Percentiles rank a stretch among this genome's conserved stretches.
Conservation (phyloP, 2,888 invertebrate genomes). For the Tetragnatha montana region DNA sequence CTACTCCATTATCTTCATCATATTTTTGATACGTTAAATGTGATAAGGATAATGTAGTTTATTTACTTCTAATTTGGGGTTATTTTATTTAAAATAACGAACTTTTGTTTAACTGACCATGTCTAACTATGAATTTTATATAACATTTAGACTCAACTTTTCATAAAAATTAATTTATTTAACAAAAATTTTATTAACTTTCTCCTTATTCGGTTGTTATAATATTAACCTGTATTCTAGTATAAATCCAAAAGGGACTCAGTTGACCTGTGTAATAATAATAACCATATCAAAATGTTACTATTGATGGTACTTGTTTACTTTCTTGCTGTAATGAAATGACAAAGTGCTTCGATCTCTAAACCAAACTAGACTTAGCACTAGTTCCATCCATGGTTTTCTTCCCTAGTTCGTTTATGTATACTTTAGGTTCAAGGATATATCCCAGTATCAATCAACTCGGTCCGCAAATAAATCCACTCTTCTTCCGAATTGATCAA, state of each 20-base stretch:
- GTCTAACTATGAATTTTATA: too few species aligned
- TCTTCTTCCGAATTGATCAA: not conserved
- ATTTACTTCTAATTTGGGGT: too few species aligned
- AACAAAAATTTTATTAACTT: not conserved
- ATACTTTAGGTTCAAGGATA: too few species aligned
- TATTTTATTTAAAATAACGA: too few species aligned
- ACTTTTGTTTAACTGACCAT: too few species aligned
- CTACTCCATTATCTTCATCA: too few species aligned
- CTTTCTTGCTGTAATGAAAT: not conserved
- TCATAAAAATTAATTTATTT: not conserved
- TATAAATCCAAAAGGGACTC: slow-evolving; percentile 6
- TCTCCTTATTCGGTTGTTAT: not conserved
- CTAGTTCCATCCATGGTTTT: not conserved
- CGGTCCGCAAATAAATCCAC: not conserved
- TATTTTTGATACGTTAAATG: too few species aligned
- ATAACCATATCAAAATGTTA: not conserved
- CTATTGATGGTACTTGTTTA: slow-evolving; percentile 35
- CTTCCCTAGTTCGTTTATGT: too few species aligned
- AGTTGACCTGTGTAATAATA: not conserved
- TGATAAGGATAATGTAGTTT: too few species aligned
- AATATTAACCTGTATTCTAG: not conserved
- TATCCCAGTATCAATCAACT: not conserved
- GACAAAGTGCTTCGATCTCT: not conserved
- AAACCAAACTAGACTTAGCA: not conserved
- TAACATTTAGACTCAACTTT: too few species aligned